These are phyloP conservation scores for Callosobruchus maculatus DNA, from an alignment of 2,888 invertebrate species.

Conservation along the genomic window DNA sequence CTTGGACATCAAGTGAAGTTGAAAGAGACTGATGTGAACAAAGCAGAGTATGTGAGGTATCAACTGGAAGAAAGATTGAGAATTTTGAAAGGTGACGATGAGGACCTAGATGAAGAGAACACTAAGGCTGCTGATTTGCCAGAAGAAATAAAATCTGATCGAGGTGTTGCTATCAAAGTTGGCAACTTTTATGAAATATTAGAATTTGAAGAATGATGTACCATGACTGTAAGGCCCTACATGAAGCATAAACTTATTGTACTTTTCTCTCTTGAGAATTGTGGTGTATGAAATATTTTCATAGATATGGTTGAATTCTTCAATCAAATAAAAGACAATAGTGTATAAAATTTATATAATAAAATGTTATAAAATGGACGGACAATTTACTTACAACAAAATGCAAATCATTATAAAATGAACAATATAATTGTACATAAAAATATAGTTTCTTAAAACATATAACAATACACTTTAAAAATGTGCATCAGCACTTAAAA, in stretches of 20 bases:
- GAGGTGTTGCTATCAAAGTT: constrained; percentile 36
- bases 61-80: constrained; percentile 33
- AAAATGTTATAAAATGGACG: constrained; percentile 18
- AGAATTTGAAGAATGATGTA: constrained; percentile 31
- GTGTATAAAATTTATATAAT: constrained; percentile 5
- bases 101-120: constrained; percentile 5
- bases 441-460: neutral
- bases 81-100: constrained; percentile 24
- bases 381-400: constrained; percentile 5
- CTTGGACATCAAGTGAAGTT: constrained; percentile 25
- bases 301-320: neutral
- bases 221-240: too few relatives aligned
- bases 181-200: constrained; percentile 40
- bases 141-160: constrained; percentile 34
- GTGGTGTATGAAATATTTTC: neutral
- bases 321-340: neutral
- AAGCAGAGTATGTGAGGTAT: constrained; percentile 23
- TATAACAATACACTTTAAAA: neutral
- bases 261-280: neutral
- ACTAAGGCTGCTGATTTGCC: constrained; percentile 22
- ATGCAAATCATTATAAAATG: neutral
- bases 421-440: neutral
- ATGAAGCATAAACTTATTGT: neutral
- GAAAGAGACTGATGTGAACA: constrained; percentile 25
- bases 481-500: neutral